Conservation (phyloP, 2,113 vertebrate genomes). For the Hippocampus barbouri region DNA sequence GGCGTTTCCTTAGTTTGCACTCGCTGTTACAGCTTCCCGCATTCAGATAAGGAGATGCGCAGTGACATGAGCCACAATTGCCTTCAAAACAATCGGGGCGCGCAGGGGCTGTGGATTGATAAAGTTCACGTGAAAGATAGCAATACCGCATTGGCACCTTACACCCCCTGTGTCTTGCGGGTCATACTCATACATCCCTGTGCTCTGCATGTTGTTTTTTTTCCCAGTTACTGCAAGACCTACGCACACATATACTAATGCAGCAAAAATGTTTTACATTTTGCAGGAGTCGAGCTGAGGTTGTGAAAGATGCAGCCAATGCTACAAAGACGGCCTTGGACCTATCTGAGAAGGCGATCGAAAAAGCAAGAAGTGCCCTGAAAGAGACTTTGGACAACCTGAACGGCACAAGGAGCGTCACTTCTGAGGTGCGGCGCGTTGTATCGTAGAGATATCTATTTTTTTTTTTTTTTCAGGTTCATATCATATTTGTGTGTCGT, state of each 20-base stretch:
- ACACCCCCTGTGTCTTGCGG: too few species aligned
- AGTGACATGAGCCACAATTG: too few species aligned
- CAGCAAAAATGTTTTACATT: neutral
- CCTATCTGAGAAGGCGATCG: slow-evolving; percentile 46
- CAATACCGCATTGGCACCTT: too few species aligned
- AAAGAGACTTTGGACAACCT: slow-evolving; percentile 56
- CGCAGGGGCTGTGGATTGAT: too few species aligned
- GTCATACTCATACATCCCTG: too few species aligned
- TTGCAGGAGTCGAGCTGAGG: slow-evolving; percentile 68
- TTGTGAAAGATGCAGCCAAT: slow-evolving; percentile 50
- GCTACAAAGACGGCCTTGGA: slow-evolving; percentile 63
- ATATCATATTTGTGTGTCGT: neutral
- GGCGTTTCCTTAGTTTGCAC: too few species aligned
- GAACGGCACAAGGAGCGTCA: slow-evolving; percentile 48
- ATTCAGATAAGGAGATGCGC: too few species aligned
- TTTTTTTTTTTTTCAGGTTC: neutral
- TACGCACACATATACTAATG: neutral
- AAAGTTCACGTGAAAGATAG: too few species aligned
- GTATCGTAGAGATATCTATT: neutral
- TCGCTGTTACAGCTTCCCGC: too few species aligned
- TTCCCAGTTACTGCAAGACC: neutral
- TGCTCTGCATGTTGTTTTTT: neutral
- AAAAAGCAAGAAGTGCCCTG: slow-evolving; percentile 58
- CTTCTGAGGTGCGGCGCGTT: slow-evolving; percentile 40
- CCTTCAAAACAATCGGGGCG: too few species aligned